Evolutionary conservation across 2,113 vertebrate genomes (phyloP).

Genomic region (Polypterus bichir): DNA sequence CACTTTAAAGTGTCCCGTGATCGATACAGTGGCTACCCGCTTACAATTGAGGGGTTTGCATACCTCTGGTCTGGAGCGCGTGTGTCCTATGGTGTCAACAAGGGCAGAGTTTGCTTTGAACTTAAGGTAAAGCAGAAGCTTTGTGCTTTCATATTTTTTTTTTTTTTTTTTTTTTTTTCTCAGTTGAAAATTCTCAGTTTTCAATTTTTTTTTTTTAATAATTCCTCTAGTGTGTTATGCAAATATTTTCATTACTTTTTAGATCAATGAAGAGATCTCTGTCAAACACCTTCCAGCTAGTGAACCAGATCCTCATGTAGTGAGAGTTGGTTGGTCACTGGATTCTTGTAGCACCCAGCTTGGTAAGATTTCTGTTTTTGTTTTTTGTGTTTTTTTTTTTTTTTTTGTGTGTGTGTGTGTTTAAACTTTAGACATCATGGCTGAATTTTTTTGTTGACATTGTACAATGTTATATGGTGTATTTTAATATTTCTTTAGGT

Average conservation of each 20-base stretch:
- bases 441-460: constrained; percentile 1
- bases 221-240: neutral
- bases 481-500: constrained; percentile 33
- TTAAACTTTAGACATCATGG: neutral
- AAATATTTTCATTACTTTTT: constrained; percentile 6
- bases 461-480: constrained; percentile 13
- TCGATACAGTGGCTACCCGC: constrained; percentile 70
- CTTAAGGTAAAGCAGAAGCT: constrained; percentile 57
- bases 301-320: constrained; percentile 77
- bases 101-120: constrained; percentile 70
- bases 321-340: constrained; percentile 78
- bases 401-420: neutral
- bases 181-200: too few species aligned
- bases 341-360: constrained; percentile 75
- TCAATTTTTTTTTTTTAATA: too few species aligned
- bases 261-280: constrained; percentile 78
- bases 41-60: constrained; percentile 81
- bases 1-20: constrained; percentile 82
- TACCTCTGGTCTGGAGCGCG: constrained; percentile 79
- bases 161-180: too few species aligned
- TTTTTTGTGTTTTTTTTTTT: neutral
- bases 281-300: constrained; percentile 75
- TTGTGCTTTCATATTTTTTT: too few species aligned
- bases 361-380: constrained; percentile 41
- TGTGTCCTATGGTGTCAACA: constrained; percentile 63